Evolutionary conservation across 2,797 vertebrate species (phyloP), one percentile per base, ranked within the genome.

Genomic region (Pogonophryne albipinna): DNA sequence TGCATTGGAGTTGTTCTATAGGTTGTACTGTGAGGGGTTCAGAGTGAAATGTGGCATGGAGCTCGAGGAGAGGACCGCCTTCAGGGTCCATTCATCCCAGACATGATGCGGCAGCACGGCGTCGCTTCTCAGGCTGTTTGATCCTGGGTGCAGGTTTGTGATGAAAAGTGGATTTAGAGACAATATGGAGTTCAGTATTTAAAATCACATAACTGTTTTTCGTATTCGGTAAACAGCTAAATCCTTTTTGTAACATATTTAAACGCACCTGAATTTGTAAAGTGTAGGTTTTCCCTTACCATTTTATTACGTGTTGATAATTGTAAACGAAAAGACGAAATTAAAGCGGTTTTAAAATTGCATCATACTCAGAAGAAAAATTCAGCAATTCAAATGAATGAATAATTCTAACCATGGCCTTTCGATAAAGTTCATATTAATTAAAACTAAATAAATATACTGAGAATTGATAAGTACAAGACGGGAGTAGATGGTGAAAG

Each of bases 11-110:
- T 81, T 81, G 64, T 59, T 60, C 47, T 41, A 73, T 76, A 85
- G 77, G 77, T 72, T 75, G 63, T 15, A 17, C 72, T 31, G 53
- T 71, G 91, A 74, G 66, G 50, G 86, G 90, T 31, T 65, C 53
- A 19, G 16, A 49, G 63, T 76, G 97, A 97, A 95, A 94, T 75
- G 50, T 49, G 96, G 92, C 80, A 68, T 91, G 94, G 96, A 96
- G 0, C 75, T 72, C 60, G 0, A 16, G 53, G 87, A 87, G 50
- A 69, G 88, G 87, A 84, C 45, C 66, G 49, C 67, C 27, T 6
- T 17, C 19, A 3, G 38, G 16, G 85, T 89, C 78, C 71, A 83
- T 88, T 71, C 80, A 82, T 76, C 47, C 44, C 86, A 0, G 31
- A 42, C 58, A 46, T 3, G 51, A 46, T 3, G 51, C 70, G 64